Base-by-base conservation (phyloP, 2,113 vertebrate species). In the Silurus glanis region DNA sequence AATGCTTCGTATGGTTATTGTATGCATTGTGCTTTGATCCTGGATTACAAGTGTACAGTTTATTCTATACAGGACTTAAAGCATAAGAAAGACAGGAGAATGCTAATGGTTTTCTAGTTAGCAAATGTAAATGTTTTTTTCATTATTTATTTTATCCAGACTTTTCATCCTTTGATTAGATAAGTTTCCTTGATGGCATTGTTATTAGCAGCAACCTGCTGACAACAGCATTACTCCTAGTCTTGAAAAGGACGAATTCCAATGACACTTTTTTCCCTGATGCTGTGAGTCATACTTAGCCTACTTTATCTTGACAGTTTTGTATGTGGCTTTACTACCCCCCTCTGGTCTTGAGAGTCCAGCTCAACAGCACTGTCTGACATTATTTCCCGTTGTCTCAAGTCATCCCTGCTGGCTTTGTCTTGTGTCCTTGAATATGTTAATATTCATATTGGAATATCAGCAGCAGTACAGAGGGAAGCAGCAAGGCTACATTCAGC, bases 361-460 rank as follows among this genome's bases (percentile, higher is more conserved):
- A 21, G 58, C 62, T 62, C 83, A 79, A 84, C 76, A 66, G 82
- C 75, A 80, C 64, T 58, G 82, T 82, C 14, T 82, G 85, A 76
- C 71, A 83, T 82, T 78, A 78, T 88, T 85, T 88, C 62, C 62
- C 86, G 58, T 80, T 86, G 86, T 87, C 80, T 85, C 71, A 75
- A 85, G 81, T 86, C 25, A 21, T 87, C 75, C 66, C 81, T 89
- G 86, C 81, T 86, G 84, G 74, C 51, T 86, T 86, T 86, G 86
- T 88, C 84, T 80, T 71, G 55, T 89, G 87, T 83, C 89, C 87
- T 89, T 89, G 87, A 90, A 80, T 83, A 87, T 90, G 83, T 83
- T 83, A 82, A 87, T 83, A 80, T 67, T 59, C 67, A 45, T 82
- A 67, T 67, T 89, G 17, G 0, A 21, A 72, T 69, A 69, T 64